Evolutionary conservation across 2,888 invertebrate species (phyloP).

Genomic region (Incurvaria masculella): DNA sequence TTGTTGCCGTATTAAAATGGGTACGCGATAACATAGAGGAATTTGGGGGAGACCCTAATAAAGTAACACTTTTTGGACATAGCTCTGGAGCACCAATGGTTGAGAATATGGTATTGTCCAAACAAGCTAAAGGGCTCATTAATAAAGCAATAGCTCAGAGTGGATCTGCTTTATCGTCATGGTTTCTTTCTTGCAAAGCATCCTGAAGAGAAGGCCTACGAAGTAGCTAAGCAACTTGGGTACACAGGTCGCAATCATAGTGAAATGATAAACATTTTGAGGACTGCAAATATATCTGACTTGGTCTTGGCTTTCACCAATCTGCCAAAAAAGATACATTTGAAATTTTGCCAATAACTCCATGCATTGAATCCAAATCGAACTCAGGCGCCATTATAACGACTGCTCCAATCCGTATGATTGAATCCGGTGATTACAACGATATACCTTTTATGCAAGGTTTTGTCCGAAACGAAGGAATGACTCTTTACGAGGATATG

Average conservation of each 20-base stretch:
- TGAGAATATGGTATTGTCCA: slow-evolving; percentile 11
- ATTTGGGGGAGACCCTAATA: slow-evolving; percentile 14
- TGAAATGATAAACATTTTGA: slow-evolving; percentile 4
- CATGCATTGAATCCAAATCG: slow-evolving; percentile 6
- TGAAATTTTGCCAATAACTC: slow-evolving; percentile 8
- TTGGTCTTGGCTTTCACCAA: slow-evolving; percentile 5
- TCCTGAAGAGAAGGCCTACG: slow-evolving; percentile 9
- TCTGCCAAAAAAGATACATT: slow-evolving; percentile 5
- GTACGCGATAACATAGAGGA: slow-evolving; percentile 10
- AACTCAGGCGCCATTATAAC: slow-evolving; percentile 11
- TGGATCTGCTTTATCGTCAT: slow-evolving; percentile 8
- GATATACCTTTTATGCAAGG: slow-evolving; percentile 12
- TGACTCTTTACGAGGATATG: not conserved
- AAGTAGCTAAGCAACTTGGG: slow-evolving; percentile 42
- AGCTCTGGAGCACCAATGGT: slow-evolving; percentile 11
- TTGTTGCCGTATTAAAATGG: slow-evolving; percentile 13
- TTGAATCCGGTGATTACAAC: slow-evolving; percentile 10
- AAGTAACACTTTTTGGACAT: slow-evolving; percentile 12
- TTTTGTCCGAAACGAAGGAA: slow-evolving; percentile 10
- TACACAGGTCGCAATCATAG: slow-evolving; percentile 3
- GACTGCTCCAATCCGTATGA: slow-evolving; percentile 12
- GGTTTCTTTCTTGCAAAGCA: slow-evolving; percentile 10
- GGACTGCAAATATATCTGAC: slow-evolving; percentile 1
- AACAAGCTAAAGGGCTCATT: slow-evolving; percentile 11
- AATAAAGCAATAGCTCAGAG: slow-evolving; percentile 11